Conservation (phyloP, 37 sponge, comb jelly and placozoan genomes). For the Crambe crambe region DNA sequence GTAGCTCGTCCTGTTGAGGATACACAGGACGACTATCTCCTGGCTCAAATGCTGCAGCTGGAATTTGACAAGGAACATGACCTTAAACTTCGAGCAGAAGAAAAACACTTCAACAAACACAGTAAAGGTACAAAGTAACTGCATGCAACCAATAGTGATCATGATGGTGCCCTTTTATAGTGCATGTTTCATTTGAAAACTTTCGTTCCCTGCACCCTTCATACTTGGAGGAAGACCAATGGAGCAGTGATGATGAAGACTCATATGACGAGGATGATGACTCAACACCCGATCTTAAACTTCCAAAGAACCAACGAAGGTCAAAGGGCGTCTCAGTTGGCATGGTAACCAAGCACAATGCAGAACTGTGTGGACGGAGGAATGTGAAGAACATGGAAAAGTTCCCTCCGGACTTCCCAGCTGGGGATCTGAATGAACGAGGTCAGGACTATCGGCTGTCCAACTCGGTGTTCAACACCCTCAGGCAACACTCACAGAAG, state of each 20-base stretch:
- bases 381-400: constrained; percentile 81
- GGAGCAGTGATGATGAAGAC: constrained; percentile 23
- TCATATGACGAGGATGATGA: background rate
- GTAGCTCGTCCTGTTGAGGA: background rate
- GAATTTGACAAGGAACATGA: constrained; percentile 89
- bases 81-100: constrained; percentile 51
- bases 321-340: constrained; percentile 35
- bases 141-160: background rate
- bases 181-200: constrained; percentile 75
- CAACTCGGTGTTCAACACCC: constrained; percentile 80
- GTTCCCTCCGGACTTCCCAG: constrained; percentile 79
- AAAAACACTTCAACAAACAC: constrained; percentile 84
- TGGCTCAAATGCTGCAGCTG: constrained; percentile 95
- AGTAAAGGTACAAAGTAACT: constrained; percentile 57
- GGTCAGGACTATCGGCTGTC: constrained; percentile 68
- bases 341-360: constrained; percentile 88
- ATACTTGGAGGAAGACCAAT: constrained; percentile 38
- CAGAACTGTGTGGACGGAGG: constrained; percentile 74
- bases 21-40: constrained; percentile 64
- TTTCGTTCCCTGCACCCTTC: constrained; percentile 49
- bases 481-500: constrained; percentile 73
- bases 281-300: background rate
- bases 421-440: constrained; percentile 72
- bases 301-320: constrained; percentile 27
- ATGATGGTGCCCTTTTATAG: constrained; percentile 18